Percentiles rank a stretch among this genome's conserved stretches.
Evolutionary conservation across 2,888 invertebrate species (phyloP).

Genomic region (Stenotaenia linearis): DNA sequence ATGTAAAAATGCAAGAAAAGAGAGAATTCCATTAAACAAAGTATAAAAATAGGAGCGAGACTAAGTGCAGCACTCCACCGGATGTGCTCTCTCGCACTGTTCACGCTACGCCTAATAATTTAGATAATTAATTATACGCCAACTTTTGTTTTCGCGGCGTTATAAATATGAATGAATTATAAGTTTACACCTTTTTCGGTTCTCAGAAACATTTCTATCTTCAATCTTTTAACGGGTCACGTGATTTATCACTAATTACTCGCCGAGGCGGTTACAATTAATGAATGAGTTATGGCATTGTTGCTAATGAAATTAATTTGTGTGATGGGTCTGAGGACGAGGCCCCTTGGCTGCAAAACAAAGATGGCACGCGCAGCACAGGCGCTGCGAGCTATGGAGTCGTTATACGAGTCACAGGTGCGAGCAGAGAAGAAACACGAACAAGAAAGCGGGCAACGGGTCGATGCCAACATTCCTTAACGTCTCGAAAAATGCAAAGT

Average conservation of each 20-base stretch:
- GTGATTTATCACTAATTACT: slow-evolving; percentile 12
- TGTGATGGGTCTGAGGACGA: not conserved
- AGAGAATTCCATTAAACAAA: not conserved
- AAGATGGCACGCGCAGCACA: not conserved
- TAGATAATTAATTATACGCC: no score
- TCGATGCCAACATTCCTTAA: slow-evolving; percentile 3
- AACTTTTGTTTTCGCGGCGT: no score
- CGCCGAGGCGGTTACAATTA: not conserved
- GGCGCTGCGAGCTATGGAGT: not conserved
- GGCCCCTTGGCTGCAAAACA: slow-evolving; percentile 1
- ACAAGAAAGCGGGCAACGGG: not conserved
- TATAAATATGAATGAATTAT: not conserved
- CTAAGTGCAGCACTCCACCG: not conserved
- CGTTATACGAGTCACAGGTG: not conserved
- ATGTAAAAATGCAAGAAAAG: not conserved
- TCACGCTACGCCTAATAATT: no score
- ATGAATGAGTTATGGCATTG: slow-evolving; percentile 17
- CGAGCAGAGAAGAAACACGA: not conserved
- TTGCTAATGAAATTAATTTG: slow-evolving; percentile 15
- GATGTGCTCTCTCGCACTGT: not conserved
- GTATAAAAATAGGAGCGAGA: not conserved
- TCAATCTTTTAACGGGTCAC: not conserved
- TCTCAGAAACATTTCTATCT: no score
- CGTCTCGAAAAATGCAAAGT: not conserved
- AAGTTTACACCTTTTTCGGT: no score